phyloP scores from a whole-genome alignment of 53 echinoderm and acorn worm genomes.

The Hippasteria phrygiana region DNA sequence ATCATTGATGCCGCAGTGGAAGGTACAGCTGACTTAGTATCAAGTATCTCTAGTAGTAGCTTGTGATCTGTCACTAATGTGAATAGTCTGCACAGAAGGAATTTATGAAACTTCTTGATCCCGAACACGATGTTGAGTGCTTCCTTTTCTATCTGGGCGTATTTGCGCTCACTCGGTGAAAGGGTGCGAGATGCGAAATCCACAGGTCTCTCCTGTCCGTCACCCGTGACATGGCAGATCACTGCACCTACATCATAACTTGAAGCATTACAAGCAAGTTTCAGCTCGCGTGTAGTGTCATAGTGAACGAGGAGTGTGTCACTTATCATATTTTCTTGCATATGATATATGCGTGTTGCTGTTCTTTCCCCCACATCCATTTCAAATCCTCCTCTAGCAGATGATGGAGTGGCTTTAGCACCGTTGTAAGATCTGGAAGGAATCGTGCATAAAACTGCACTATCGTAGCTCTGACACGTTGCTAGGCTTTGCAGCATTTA shows the following conservation, averaged over 20 bases:
- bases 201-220: too few species aligned
- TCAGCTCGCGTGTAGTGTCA: slow-evolving; percentile 52
- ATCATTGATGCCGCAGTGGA: slow-evolving; percentile 60
- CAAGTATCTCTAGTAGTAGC: slow-evolving; percentile 46
- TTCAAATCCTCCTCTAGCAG: slow-evolving; percentile 29
- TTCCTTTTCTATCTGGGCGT: too few species aligned
- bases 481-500: slow-evolving; percentile 11
- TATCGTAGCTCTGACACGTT: slow-evolving; percentile 8
- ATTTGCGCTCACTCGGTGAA: too few species aligned
- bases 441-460: slow-evolving; percentile 46
- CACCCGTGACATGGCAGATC: too few species aligned
- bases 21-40: slow-evolving; percentile 47
- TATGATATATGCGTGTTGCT: slow-evolving; percentile 7
- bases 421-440: slow-evolving; percentile 24
- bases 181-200: too few species aligned
- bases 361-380: slow-evolving; percentile 34
- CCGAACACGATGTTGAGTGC: too few species aligned
- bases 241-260: slow-evolving; percentile 44
- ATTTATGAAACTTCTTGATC: slow-evolving; percentile 65
- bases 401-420: slow-evolving; percentile 18
- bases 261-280: slow-evolving; percentile 70
- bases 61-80: slow-evolving; percentile 63
- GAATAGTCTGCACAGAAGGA: slow-evolving; percentile 62
- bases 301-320: slow-evolving; percentile 59
- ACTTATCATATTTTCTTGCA: neutral